Conservation (phyloP, 2,888 invertebrate genomes). For the Pteria penguin region DNA sequence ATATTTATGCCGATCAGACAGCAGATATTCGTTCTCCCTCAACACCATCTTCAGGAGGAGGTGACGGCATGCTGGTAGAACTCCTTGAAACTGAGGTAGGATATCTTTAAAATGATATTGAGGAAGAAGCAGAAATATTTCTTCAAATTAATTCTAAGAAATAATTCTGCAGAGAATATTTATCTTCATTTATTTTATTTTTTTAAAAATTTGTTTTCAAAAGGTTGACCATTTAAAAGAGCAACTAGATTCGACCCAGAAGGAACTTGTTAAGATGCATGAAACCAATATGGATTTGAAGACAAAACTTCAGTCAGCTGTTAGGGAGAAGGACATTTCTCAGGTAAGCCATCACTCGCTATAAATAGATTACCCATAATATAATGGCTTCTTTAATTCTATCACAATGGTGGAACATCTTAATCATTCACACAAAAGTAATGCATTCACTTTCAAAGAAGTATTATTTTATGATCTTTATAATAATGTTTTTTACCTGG, state of each 20-base stretch:
- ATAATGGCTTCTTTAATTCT: too few relatives aligned
- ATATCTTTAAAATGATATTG: not conserved
- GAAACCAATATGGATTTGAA: slow-evolving; percentile 72
- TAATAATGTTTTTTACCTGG: too few relatives aligned
- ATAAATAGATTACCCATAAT: too few relatives aligned
- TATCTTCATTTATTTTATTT: too few relatives aligned
- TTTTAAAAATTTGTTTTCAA: too few relatives aligned
- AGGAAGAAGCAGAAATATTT: too few relatives aligned
- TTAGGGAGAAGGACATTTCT: slow-evolving; percentile 60
- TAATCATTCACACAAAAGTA: too few relatives aligned
- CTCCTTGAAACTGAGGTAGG: slow-evolving; percentile 75
- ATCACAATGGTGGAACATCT: too few relatives aligned
- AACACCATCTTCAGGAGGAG: slow-evolving; percentile 54
- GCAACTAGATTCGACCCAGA: slow-evolving; percentile 69
- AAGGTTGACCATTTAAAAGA: slow-evolving; percentile 74
- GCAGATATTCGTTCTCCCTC: not conserved
- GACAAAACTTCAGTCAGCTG: slow-evolving; percentile 66
- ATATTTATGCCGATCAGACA: not conserved
- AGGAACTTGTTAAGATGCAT: slow-evolving; percentile 71
- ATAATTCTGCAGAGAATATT: too few relatives aligned
- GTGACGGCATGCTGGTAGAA: slow-evolving; percentile 71
- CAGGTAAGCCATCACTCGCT: slow-evolving; percentile 56
- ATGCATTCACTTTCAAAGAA: too few relatives aligned
- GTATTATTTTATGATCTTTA: too few relatives aligned
- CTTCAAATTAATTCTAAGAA: too few relatives aligned